phyloP scores from a whole-genome alignment of 1,140 invertebrate genomes.

The Onthophagus taurus region DNA sequence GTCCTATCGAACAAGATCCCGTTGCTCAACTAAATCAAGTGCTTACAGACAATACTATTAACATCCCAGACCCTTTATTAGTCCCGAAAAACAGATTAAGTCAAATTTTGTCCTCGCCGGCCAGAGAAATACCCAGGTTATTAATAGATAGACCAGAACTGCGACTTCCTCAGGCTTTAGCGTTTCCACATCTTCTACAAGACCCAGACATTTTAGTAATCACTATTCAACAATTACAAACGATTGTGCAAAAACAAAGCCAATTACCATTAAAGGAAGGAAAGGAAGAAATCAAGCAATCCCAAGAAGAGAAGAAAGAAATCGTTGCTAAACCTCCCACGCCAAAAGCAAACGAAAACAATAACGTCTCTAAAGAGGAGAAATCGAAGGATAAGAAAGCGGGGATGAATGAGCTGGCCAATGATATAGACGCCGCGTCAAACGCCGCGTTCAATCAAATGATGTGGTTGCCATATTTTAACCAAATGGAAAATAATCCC shows the following conservation, averaged over 20 bases:
- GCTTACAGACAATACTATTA: slow-evolving; percentile 55
- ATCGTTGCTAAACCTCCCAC: slow-evolving; percentile 3
- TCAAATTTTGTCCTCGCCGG: slow-evolving; percentile 59
- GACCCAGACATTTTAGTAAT: slow-evolving; percentile 72
- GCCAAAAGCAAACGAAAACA: not conserved
- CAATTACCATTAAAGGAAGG: slow-evolving; percentile 21
- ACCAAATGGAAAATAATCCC: slow-evolving; percentile 44
- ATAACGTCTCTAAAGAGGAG: slow-evolving; percentile 22
- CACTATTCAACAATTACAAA: slow-evolving; percentile 63
- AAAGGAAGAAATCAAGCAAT: slow-evolving; percentile 14
- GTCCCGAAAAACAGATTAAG: slow-evolving; percentile 66
- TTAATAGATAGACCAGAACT: slow-evolving; percentile 59
- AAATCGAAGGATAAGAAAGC: slow-evolving; percentile 29
- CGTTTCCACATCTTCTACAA: slow-evolving; percentile 57
- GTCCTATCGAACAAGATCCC: slow-evolving; percentile 49
- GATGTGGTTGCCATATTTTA: slow-evolving; percentile 59
- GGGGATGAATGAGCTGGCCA: slow-evolving; percentile 40
- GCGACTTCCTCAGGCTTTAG: slow-evolving; percentile 57
- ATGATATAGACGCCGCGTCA: slow-evolving; percentile 55
- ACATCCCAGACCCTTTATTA: slow-evolving; percentile 69
- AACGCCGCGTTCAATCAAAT: slow-evolving; percentile 57
- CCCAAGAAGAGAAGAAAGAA: slow-evolving; percentile 5
- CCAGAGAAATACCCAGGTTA: slow-evolving; percentile 63
- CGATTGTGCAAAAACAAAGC: slow-evolving; percentile 51
- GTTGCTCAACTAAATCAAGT: slow-evolving; percentile 62